These are phyloP conservation scores for Amblyraja radiata DNA, from an alignment of 2,797 vertebrate genomes.

Conservation along the genomic window DNA sequence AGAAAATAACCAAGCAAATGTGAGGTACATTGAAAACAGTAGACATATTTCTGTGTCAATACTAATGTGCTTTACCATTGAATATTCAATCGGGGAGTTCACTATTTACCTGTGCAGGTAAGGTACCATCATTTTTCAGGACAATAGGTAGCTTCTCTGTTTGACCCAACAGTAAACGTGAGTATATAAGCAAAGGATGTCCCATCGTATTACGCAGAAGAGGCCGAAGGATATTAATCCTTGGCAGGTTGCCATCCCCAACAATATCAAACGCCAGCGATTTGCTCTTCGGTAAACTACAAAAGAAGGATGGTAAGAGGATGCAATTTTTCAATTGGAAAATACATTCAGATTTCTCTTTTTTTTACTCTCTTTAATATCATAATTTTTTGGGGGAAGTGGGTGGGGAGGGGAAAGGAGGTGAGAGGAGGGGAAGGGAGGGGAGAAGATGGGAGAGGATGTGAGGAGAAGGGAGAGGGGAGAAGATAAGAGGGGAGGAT, in stretches of 20 bases:
- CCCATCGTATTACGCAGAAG: slow-evolving; percentile 54
- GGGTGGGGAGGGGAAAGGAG: too few species aligned
- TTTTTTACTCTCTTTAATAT: background rate
- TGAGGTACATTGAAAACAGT: background rate
- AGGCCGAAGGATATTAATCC: slow-evolving; percentile 64
- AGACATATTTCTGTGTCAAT: background rate
- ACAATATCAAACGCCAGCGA: slow-evolving; percentile 64
- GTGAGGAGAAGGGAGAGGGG: too few species aligned
- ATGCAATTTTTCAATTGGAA: background rate
- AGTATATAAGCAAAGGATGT: slow-evolving; percentile 69
- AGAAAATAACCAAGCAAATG: background rate
- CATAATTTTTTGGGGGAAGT: too few species aligned
- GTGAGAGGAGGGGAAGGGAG: too few species aligned
- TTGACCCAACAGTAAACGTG: slow-evolving; percentile 58
- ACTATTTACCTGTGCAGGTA: slow-evolving; percentile 57
- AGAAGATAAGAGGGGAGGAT: too few species aligned
- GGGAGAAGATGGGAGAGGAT: too few species aligned
- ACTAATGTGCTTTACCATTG: background rate
- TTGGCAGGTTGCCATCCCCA: slow-evolving; percentile 76
- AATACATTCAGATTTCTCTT: too few species aligned
- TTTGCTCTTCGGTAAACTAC: slow-evolving; percentile 44
- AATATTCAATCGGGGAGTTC: background rate
- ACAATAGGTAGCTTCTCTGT: slow-evolving; percentile 60
- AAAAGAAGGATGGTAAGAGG: background rate
- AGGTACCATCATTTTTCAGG: slow-evolving; percentile 65